Percentiles rank a stretch among this genome's conserved stretches.
phyloP scores from a whole-genome alignment of 2,113 vertebrate species.

The Naja naja region DNA sequence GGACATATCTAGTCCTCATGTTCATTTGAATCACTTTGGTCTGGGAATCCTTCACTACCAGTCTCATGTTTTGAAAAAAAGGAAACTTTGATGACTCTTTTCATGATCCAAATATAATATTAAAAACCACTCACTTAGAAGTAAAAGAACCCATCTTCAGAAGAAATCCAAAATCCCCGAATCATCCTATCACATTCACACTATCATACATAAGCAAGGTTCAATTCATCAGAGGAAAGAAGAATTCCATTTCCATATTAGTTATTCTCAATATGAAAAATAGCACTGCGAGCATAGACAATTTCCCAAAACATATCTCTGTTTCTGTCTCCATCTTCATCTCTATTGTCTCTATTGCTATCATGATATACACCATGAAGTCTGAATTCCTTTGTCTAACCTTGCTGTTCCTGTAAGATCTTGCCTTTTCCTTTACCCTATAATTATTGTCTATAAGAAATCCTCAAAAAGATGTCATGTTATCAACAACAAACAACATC shows the following conservation, averaged over 20 bases:
- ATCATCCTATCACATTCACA: not conserved
- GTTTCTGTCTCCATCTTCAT: too few species aligned
- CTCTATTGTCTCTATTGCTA: not conserved
- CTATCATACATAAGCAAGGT: not conserved
- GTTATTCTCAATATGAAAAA: not conserved
- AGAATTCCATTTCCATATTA: not conserved
- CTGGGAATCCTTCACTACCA: not conserved
- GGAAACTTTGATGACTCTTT: not conserved
- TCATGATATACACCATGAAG: not conserved
- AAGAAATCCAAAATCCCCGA: not conserved
- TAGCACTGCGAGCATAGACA: not conserved
- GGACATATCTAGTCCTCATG: not conserved
- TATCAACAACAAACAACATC: not conserved
- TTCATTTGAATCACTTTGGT: not conserved
- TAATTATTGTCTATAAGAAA: not conserved
- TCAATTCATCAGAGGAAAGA: not conserved
- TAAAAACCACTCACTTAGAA: not conserved
- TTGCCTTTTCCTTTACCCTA: not conserved
- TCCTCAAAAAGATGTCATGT: not conserved
- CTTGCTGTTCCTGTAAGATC: not conserved
- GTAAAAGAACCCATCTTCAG: not conserved
- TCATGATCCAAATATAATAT: not conserved
- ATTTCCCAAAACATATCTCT: not conserved
- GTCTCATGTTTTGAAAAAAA: not conserved
- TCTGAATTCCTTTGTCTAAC: not conserved